phyloP scores from a whole-genome alignment of 92 coral and sea anemone species.

The Epizoanthus stellaris region DNA sequence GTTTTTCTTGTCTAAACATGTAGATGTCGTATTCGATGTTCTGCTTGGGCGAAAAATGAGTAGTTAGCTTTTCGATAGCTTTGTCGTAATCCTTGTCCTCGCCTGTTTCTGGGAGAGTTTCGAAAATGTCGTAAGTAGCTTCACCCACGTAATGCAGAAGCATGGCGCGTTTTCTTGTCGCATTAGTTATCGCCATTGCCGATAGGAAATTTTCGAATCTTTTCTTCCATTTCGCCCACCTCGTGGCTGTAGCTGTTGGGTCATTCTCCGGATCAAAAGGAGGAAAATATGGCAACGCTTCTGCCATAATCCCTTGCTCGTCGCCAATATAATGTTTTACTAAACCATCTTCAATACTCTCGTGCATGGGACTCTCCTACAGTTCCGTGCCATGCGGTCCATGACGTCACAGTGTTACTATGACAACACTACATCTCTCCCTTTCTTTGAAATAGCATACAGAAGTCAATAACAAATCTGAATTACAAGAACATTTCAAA shows the following conservation, averaged over 20 bases:
- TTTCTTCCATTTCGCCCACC: constrained; percentile 31
- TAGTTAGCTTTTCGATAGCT: constrained; percentile 17
- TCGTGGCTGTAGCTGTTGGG: background rate
- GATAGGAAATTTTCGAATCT: constrained; percentile 10
- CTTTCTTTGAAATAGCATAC: too few species aligned
- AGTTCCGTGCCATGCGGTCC: too few species aligned
- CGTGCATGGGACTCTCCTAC: too few species aligned
- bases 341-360: too few species aligned
- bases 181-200: background rate
- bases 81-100: constrained; percentile 35
- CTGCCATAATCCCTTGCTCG: background rate
- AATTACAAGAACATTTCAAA: too few species aligned
- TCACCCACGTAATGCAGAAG: constrained; percentile 36
- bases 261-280: constrained; percentile 8
- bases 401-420: too few species aligned
- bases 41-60: constrained; percentile 20
- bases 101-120: constrained; percentile 45
- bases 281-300: constrained; percentile 16
- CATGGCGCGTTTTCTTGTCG: constrained; percentile 21
- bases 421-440: too few species aligned
- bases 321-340: background rate
- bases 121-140: constrained; percentile 24
- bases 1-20: constrained; percentile 41
- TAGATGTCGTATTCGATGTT: constrained; percentile 35
- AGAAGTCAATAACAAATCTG: too few species aligned